Evolutionary conservation across 2,113 vertebrate genomes (phyloP).

Genomic region (Malurus cyaneus): DNA sequence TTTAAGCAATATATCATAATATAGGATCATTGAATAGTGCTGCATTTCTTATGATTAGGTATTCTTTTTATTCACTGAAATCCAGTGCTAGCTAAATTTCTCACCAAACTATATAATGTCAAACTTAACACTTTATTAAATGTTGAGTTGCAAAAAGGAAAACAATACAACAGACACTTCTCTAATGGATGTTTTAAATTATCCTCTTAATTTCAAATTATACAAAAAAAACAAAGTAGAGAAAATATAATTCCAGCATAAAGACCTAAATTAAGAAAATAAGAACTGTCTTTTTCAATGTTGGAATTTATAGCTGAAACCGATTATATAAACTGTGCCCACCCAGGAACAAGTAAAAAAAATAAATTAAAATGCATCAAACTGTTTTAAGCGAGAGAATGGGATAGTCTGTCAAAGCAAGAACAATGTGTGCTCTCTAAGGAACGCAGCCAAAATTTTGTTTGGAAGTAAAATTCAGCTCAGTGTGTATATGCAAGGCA

Average conservation of each 20-base stretch:
- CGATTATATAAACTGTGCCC: neutral
- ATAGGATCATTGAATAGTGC: neutral
- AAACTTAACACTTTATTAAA: neutral
- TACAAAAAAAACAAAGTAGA: neutral
- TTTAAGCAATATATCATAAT: neutral
- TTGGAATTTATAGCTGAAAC: neutral
- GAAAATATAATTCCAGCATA: neutral
- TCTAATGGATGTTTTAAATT: neutral
- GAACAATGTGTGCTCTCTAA: neutral
- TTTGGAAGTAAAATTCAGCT: neutral
- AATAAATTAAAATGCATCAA: neutral
- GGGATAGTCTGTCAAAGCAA: neutral
- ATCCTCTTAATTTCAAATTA: neutral
- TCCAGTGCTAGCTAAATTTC: neutral
- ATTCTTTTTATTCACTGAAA: neutral
- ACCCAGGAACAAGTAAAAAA: neutral
- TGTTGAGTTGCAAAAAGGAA: neutral
- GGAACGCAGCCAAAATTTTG: conserved; percentile 1
- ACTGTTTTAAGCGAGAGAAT: neutral
- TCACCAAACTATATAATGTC: neutral
- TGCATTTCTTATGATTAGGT: neutral
- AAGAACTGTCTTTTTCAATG: neutral
- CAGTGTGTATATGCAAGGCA: neutral
- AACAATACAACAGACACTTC: neutral
- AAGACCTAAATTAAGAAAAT: neutral